Evolutionary conservation across 2,797 vertebrate genomes (phyloP).

Genomic region (Etheostoma perlongum): DNA sequence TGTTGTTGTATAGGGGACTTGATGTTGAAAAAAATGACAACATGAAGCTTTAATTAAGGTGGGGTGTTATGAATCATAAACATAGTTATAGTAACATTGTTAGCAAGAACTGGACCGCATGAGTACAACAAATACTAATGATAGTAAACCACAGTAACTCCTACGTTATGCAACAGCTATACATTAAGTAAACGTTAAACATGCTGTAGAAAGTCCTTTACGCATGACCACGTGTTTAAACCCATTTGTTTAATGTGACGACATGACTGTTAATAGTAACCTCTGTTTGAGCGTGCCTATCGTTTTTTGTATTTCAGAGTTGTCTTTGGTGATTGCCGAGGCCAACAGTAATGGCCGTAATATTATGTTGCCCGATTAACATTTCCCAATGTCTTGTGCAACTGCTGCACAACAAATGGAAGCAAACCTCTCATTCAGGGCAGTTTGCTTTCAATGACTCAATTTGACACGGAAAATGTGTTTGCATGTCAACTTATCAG

Average conservation of each 20-base stretch:
- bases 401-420: not conserved
- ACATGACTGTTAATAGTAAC: not conserved
- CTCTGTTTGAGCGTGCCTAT: not conserved
- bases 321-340: not conserved
- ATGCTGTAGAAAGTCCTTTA: not conserved
- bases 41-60: not conserved
- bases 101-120: not conserved
- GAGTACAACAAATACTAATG: not conserved
- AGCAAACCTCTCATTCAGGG: constrained; percentile 19
- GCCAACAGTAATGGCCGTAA: not conserved
- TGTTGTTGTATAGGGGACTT: not conserved
- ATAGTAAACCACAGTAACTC: not conserved
- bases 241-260: not conserved
- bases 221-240: not conserved
- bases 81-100: not conserved
- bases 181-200: not conserved
- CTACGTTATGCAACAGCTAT: not conserved
- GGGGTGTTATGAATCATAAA: not conserved
- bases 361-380: not conserved
- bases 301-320: constrained; percentile 7
- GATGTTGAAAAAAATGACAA: not conserved
- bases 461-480: constrained; percentile 39
- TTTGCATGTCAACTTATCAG: constrained; percentile 47
- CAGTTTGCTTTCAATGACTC: constrained; percentile 14
- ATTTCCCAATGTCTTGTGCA: constrained; percentile 12